phyloP scores from a whole-genome alignment of 2,888 invertebrate species.

The Drosophila cognata region DNA sequence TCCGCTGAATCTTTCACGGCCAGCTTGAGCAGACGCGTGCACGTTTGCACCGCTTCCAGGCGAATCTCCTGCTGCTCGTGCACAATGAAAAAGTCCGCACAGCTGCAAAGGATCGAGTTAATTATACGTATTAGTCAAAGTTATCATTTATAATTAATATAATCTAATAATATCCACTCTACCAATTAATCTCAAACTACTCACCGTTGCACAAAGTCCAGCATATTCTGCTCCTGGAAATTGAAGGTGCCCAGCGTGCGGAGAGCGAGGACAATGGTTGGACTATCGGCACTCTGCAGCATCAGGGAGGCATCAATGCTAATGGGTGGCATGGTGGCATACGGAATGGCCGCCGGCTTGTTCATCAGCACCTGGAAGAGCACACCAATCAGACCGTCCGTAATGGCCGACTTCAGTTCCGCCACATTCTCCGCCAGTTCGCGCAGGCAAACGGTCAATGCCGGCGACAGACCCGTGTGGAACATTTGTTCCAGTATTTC shows the following conservation, averaged over 20 bases:
- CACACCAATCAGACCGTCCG: conserved; percentile 96
- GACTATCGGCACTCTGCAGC: conserved; percentile 88
- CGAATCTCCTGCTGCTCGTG: conserved; percentile 96
- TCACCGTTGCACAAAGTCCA: conserved; percentile 93
- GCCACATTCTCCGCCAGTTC: conserved; percentile 96
- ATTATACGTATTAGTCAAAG: background rate
- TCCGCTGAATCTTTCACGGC: conserved; percentile 88
- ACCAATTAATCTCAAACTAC: background rate
- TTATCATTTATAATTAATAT: background rate
- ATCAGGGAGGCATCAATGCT: conserved; percentile 80
- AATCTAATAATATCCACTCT: background rate
- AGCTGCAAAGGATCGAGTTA: conserved; percentile 85
- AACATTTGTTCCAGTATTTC: conserved; percentile 96
- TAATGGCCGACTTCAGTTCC: conserved; percentile 94
- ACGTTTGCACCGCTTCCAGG: conserved; percentile 97
- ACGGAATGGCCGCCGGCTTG: conserved; percentile 90
- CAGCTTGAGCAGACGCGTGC: conserved; percentile 94
- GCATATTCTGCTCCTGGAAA: conserved; percentile 95
- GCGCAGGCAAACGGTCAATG: conserved; percentile 95
- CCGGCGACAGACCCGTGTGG: conserved; percentile 94
- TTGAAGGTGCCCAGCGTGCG: conserved; percentile 95
- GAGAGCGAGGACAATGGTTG: conserved; percentile 95
- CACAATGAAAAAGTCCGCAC: conserved; percentile 95
- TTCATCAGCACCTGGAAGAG: conserved; percentile 96
- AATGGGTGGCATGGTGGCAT: conserved; percentile 85